These are phyloP conservation scores for Zelleria hepariella DNA, from an alignment of 2,888 invertebrate genomes.

Conservation along the genomic window DNA sequence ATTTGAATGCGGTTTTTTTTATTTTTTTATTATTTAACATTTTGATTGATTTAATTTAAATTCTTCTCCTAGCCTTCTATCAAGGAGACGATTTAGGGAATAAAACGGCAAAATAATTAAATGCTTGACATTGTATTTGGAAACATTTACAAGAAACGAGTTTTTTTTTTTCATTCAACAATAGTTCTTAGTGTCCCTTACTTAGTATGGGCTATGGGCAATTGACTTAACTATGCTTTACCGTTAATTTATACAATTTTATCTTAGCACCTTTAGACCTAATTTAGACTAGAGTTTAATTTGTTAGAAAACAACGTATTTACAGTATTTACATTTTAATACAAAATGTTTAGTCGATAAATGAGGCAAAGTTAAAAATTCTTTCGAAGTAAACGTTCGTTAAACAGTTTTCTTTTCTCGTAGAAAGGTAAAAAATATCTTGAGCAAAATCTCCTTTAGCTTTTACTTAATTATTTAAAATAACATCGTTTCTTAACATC, in stretches of 20 bases:
- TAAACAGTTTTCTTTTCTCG: neutral
- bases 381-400: constrained; percentile 5
- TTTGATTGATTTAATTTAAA: no score
- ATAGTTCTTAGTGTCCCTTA: constrained; percentile 40
- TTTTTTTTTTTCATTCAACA: constrained; percentile 39
- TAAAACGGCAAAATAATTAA: constrained; percentile 45
- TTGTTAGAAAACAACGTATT: constrained; percentile 41
- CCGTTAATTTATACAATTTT: constrained; percentile 37
- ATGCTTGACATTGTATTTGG: constrained; percentile 68
- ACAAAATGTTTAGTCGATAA: constrained; percentile 2
- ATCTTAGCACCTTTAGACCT: constrained; percentile 69
- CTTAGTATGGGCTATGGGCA: constrained; percentile 51
- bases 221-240: constrained; percentile 31
- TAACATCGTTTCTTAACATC: neutral
- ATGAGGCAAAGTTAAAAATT: neutral
- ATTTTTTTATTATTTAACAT: no score
- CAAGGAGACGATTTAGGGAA: no score
- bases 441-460: neutral
- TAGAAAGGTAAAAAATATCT: neutral
- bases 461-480: neutral
- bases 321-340: constrained; percentile 25
- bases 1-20: no score
- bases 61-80: no score
- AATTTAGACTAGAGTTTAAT: constrained; percentile 66
- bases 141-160: constrained; percentile 70